phyloP scores from a whole-genome alignment of 2,888 invertebrate genomes.

The Heliconius sara region DNA sequence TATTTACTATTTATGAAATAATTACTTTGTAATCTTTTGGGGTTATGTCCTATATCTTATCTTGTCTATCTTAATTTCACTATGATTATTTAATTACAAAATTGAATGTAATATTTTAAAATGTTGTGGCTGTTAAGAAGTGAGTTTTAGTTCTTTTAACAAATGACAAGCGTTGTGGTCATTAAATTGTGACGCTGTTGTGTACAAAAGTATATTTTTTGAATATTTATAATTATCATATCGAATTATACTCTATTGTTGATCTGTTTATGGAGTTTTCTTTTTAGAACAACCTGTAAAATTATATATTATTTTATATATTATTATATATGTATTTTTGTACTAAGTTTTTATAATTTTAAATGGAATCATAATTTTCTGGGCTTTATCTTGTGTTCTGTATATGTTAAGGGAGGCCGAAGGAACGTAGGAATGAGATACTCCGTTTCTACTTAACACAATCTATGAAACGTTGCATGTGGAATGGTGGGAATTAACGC shows the following conservation, averaged over 20 bases:
- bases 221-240: constrained; percentile 63
- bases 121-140: not conserved
- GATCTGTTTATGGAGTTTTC: constrained; percentile 65
- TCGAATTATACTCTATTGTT: constrained; percentile 69
- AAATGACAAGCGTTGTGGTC: constrained; percentile 44
- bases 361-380: not conserved
- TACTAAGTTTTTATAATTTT: not conserved
- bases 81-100: not conserved
- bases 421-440: not conserved
- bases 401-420: not conserved
- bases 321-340: too few relatives aligned
- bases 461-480: too few relatives aligned
- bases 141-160: not conserved
- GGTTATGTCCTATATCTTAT: not conserved
- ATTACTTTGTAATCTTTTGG: not conserved
- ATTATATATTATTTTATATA: too few relatives aligned
- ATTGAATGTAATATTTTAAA: not conserved
- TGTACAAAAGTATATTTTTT: constrained; percentile 69
- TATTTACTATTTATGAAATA: not conserved
- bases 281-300: constrained; percentile 22
- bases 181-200: constrained; percentile 42
- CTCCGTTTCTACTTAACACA: too few relatives aligned
- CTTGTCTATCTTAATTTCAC: too few relatives aligned
- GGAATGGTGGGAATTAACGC: too few relatives aligned
- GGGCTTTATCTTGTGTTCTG: not conserved